Evolutionary conservation across 1,140 invertebrate species (phyloP).

Genomic region (Arctopsyche grandis): DNA sequence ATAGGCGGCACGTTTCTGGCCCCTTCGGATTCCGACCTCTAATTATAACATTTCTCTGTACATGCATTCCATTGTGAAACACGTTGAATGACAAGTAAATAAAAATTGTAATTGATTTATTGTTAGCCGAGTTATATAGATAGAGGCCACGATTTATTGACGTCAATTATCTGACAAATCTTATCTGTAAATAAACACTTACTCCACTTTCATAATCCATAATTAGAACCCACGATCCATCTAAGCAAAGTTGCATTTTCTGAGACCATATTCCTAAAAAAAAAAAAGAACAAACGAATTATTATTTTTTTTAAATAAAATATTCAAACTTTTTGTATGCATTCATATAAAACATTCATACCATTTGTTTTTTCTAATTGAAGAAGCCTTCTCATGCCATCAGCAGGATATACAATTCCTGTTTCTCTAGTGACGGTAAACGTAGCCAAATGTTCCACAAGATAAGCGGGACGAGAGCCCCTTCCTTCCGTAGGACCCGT

Average conservation of each 20-base stretch:
- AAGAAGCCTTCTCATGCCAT: constrained; percentile 94
- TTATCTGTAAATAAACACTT: constrained; percentile 65
- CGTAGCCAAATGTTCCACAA: constrained; percentile 97
- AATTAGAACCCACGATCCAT: constrained; percentile 89
- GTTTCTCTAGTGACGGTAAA: constrained; percentile 93
- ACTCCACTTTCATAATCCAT: constrained; percentile 97
- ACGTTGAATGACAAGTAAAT: too few relatives aligned
- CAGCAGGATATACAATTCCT: constrained; percentile 86
- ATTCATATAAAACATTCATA: constrained; percentile 18
- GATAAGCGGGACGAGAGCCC: constrained; percentile 79
- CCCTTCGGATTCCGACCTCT: too few relatives aligned
- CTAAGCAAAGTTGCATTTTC: constrained; percentile 93
- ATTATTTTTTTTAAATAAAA: not conserved
- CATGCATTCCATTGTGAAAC: too few relatives aligned
- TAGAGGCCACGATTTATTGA: too few relatives aligned
- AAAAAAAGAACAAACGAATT: not conserved
- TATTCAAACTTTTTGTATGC: not conserved
- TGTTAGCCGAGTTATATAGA: too few relatives aligned
- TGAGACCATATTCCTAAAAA: constrained; percentile 93
- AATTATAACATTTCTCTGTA: too few relatives aligned
- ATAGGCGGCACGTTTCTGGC: too few relatives aligned
- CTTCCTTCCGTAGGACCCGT: constrained; percentile 45
- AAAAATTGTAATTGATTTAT: too few relatives aligned
- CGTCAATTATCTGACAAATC: too few relatives aligned
- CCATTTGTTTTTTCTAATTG: constrained; percentile 97